Conservation (phyloP, 53 echinoderm and acorn worm species). For the Luidia sarsii region DNA sequence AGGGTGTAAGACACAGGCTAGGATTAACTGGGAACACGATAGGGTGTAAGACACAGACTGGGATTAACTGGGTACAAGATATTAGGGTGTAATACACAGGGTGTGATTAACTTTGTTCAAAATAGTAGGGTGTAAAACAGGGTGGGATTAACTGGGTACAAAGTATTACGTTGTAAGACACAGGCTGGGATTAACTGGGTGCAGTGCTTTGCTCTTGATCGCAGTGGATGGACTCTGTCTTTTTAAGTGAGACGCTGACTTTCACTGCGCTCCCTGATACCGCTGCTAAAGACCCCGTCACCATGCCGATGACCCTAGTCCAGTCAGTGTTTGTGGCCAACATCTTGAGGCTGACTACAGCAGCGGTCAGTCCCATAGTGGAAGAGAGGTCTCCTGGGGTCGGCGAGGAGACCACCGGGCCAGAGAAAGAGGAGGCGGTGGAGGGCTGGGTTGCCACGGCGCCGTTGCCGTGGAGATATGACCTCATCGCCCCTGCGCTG, state of each 20-base stretch:
- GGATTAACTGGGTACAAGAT: too few species aligned
- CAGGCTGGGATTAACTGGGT: too few species aligned
- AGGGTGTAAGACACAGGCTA: too few species aligned
- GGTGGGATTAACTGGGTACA: too few species aligned
- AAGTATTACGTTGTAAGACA: too few species aligned
- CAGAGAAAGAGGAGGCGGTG: neutral
- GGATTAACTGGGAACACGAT: too few species aligned
- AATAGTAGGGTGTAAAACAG: too few species aligned
- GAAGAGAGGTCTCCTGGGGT: neutral
- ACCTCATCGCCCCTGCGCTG: slow-evolving; percentile 30
- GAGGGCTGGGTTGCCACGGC: slow-evolving; percentile 9
- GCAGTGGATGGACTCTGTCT: slow-evolving; percentile 48
- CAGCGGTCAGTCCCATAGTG: neutral
- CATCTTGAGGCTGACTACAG: neutral
- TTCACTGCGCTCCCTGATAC: slow-evolving; percentile 35
- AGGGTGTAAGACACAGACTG: too few species aligned
- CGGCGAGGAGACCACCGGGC: neutral
- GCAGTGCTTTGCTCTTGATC: too few species aligned
- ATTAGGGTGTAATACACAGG: too few species aligned
- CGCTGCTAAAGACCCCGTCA: neutral
- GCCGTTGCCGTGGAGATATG: slow-evolving; percentile 40
- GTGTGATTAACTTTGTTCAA: too few species aligned
- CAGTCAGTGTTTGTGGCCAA: slow-evolving; percentile 7
- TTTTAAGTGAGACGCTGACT: slow-evolving; percentile 38
- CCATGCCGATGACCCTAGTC: slow-evolving; percentile 28